Conservation (phyloP, 2,888 invertebrate genomes). For the Malthinus seriepunctatus region DNA sequence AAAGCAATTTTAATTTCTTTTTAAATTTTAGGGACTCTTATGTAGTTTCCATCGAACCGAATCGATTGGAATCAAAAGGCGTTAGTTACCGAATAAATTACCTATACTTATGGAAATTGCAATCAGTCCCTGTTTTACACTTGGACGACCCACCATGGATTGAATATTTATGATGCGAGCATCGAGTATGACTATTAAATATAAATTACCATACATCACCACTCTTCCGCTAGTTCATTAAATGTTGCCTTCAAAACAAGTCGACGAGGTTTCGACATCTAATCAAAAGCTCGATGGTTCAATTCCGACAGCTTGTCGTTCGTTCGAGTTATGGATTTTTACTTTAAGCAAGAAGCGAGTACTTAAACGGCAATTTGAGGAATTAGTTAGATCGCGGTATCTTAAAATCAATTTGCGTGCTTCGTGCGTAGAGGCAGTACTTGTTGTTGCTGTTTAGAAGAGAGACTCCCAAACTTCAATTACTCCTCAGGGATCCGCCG, state of each 20-base stretch:
- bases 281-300: slow-evolving; percentile 22
- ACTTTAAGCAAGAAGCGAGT: slow-evolving; percentile 12
- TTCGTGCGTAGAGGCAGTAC: slow-evolving; percentile 14
- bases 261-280: slow-evolving; percentile 14
- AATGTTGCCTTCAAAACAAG: slow-evolving; percentile 27
- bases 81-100: slow-evolving; percentile 35
- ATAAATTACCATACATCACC: slow-evolving; percentile 23
- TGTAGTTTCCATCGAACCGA: slow-evolving; percentile 13
- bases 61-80: slow-evolving; percentile 22
- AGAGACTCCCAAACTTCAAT: slow-evolving; percentile 45
- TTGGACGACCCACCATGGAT: slow-evolving; percentile 23
- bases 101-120: slow-evolving; percentile 41
- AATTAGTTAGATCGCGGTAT: slow-evolving; percentile 33
- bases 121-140: slow-evolving; percentile 34
- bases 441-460: slow-evolving; percentile 21
- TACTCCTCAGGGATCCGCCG: slow-evolving; percentile 43
- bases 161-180: slow-evolving; percentile 29
- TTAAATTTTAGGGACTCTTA: neutral
- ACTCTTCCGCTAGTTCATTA: slow-evolving; percentile 17
- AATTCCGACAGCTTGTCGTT: slow-evolving; percentile 27
- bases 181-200: slow-evolving; percentile 19
- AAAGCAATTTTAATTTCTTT: slow-evolving; percentile 4
- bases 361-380: slow-evolving; percentile 31
- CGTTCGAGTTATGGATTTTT: slow-evolving; percentile 22
- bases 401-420: slow-evolving; percentile 39